Conservation (phyloP, 2,797 vertebrate species). For the Eremophila alpestris region DNA sequence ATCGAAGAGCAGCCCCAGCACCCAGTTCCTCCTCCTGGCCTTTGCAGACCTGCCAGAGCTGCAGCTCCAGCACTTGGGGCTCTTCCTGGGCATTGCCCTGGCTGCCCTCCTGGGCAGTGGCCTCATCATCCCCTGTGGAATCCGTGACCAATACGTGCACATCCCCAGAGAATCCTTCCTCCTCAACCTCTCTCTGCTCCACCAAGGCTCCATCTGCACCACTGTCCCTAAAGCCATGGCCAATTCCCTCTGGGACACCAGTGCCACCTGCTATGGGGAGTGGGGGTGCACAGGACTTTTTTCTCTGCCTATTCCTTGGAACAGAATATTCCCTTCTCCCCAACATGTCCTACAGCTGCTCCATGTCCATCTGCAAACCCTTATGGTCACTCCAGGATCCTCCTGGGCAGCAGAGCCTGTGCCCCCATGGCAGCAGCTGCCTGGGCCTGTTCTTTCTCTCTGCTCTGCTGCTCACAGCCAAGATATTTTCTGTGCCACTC, state of each 20-base stretch:
- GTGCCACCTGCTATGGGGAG: not conserved
- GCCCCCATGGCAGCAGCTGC: no score
- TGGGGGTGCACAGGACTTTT: not conserved
- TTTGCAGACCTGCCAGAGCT: not conserved
- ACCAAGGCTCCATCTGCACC: not conserved
- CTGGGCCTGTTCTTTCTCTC: not conserved
- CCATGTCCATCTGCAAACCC: no score
- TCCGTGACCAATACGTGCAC: not conserved
- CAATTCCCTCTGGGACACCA: not conserved
- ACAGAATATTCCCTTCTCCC: no score
- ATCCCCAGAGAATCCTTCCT: not conserved
- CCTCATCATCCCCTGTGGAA: no score
- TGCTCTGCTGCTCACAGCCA: not conserved
- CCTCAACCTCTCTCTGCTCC: not conserved
- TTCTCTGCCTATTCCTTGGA: no score
- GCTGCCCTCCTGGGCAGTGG: no score
- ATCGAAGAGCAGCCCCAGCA: not conserved
- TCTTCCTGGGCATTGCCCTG: not conserved
- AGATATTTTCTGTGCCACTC: not conserved
- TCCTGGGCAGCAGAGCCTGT: no score
- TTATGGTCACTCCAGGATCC: no score
- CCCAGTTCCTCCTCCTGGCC: not conserved
- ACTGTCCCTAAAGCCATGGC: not conserved
- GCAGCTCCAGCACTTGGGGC: not conserved
- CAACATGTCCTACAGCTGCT: no score